Base-by-base conservation (phyloP, 1,140 invertebrate genomes). In the Zaprionus nigranus region DNA sequence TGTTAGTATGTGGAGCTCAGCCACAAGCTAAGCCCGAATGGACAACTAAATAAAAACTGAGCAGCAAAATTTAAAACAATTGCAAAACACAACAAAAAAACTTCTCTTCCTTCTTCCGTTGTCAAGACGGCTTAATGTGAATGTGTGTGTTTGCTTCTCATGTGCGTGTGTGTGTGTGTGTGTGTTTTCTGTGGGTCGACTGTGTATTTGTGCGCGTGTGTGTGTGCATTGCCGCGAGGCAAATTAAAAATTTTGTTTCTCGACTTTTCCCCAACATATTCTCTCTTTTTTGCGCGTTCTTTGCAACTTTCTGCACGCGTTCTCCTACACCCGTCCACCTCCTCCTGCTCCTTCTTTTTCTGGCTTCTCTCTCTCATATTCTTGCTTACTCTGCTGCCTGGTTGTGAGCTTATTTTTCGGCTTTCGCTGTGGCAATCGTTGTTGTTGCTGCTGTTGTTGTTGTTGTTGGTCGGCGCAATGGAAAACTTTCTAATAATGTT, bases 401-500 rank as follows among this genome's bases (percentile, higher is more conserved):
- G 58, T 74, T 76, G 53, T 56, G 46, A 69, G 62, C 73, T 65
- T 75, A 65, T 72, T 79, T 79, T 72, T 79, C 36, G 46, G 61
- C 28, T 76, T 76, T 65, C 17, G 54, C 40, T 46, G 26, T 49
- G 53, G 62, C 59, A 30, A 40, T 49, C n/a, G 9, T 34, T 65
- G 62, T 40, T 76, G 63, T 59, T 78, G 56, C n/a, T n/a, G n/a
- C n/a, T n/a, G n/a, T n/a, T n/a, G 9, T 34, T 65, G 62, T 40
- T 76, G 63, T 59, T 78, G 56, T 69, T 75, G 54, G 61, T 66
- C 53, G 46, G 56, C 59, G 74, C 75, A 76, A 83, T 76, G 78
- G 76, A 91, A 91, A 91, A 91, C 88, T 91, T 91, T 91, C 88
- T 91, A 91, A 91, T 91, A 91, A 91, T 91, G 88, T 91, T 91